phyloP scores from a whole-genome alignment of 1,140 invertebrate species.

The Meloidogyne hapla region DNA sequence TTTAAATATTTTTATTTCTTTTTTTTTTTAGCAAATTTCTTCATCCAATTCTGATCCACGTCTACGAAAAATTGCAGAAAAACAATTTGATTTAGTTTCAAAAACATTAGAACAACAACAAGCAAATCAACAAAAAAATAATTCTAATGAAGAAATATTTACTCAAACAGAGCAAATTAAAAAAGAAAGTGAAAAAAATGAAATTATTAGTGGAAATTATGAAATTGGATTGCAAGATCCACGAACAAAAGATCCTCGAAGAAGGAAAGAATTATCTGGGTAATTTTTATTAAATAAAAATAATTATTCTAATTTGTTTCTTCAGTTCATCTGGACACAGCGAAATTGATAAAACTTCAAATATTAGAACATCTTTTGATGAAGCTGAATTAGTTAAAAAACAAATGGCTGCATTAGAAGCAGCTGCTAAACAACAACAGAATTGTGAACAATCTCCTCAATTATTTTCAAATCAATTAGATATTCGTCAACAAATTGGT shows the following conservation, averaged over 20 bases:
- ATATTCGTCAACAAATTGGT: neutral
- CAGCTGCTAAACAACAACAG: neutral
- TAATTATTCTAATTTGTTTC: too few relatives aligned
- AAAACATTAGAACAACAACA: conserved; percentile 42
- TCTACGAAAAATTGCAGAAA: conserved; percentile 47
- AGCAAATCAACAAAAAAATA: neutral
- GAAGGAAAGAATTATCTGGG: neutral
- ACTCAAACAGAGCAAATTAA: neutral
- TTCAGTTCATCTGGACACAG: neutral
- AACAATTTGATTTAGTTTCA: conserved; percentile 50
- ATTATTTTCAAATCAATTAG: neutral
- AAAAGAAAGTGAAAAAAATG: neutral
- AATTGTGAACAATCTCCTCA: neutral
- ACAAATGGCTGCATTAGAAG: neutral
- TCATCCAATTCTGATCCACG: conserved; percentile 48
- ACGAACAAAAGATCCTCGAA: neutral
- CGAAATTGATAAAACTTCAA: neutral
- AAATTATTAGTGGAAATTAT: neutral
- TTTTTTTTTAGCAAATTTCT: conserved; percentile 37
- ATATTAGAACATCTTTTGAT: neutral
- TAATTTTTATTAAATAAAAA: neutral
- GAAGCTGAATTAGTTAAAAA: conserved; percentile 1
- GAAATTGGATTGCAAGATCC: neutral
- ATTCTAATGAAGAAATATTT: neutral
- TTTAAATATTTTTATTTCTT: conserved; percentile 23